Evolutionary conservation across 53 echinoderm and acorn worm genomes (phyloP), one percentile per base, ranked within the genome.

Genomic region (Echinometra lucunter): DNA sequence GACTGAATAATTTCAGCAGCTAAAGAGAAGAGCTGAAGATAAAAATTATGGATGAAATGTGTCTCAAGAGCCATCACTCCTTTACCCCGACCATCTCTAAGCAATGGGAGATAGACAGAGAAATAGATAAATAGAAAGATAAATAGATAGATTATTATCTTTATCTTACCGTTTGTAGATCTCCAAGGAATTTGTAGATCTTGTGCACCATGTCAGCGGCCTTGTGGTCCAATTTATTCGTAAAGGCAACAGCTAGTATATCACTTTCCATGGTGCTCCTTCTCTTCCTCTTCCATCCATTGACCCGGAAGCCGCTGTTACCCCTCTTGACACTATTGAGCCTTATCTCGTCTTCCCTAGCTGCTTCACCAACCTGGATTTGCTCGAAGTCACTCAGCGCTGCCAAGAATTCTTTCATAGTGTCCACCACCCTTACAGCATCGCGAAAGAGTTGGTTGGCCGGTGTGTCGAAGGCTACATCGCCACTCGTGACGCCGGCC

Each of bases 181-280:
- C 98, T 53, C 94, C 97, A 49, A 96, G 78, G 95, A 98, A 98
- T 95, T 87, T 95, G 72, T 98, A 94, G 89, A 98, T 97, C 82
- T 95, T 82, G 66, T 94, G 93, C 25, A 98, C 89, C 95, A 97
- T 95, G 18, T 91, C 95, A 16, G 96, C 95, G 6, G 98, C 98
- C 95, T 95, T 94, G 53, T 92, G 95, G 53, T 98, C 98, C 89
- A 98, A 89, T 57, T 94, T 95, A 38, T 95, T 97, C 45, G 96
- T 95, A 91, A 95, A 98, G 66, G 97, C 97, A 6, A 96, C 96
- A 21, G 97, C 95, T 45, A 98, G 74, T 81, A 98, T 90, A 74
- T 98, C 98, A 49, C 95, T 94, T 91, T 97, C 98, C 92, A 95
- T 95, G 17, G 98, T 98, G 89, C 98, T 98, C 25, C 98, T 80